Evolutionary conservation across 2,888 invertebrate genomes (phyloP), one percentile per base, ranked within the genome.

Genomic region (Petrolisthes cinctipes): DNA sequence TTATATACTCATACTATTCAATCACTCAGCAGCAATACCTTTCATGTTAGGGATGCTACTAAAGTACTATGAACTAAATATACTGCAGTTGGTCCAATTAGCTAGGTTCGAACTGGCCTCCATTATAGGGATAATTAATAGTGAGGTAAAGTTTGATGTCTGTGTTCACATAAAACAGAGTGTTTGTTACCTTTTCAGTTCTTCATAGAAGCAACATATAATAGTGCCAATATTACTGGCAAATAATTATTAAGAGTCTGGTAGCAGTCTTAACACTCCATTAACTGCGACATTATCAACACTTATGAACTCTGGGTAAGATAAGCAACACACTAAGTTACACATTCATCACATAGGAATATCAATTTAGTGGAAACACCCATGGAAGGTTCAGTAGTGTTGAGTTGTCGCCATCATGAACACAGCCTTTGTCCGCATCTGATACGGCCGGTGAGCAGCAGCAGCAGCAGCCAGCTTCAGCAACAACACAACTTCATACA

Each of bases 161-260:
- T 88, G 84, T 84, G 87, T 88, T 88, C 87, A 88, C 87, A 88
- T 88, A 88, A 79, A 88, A 88, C 83, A 88, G 87, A 81, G 87
- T 88, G 87, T 84, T 86, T 85, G 85, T 85, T 81, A 86, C 83
- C 68, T 84, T 88, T 88, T 84, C 20, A 86, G 54, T 88, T 84
- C 75, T 81, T 86, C 84, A 71, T 83, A 82, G 73, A 88, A 88
- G 87, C 87, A 88, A 88, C 84, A 84, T 81, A 84, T 82, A 86
- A 82, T 83, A 88, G 82, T 76, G 87, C 87, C 87, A 84, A 80
- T 81, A 83, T 88, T 84, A 81, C 73, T 88, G 87, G 87, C 87
- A 75, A 75, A 71, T 80, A 86, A 71, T 83, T 23, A 51, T 83
- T 71, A 83, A 84, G 83, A 84, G 87, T 88, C 87, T 88, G 87